These are phyloP conservation scores for Poecilia wingei DNA, from an alignment of 2,797 vertebrate species.

Conservation along the genomic window DNA sequence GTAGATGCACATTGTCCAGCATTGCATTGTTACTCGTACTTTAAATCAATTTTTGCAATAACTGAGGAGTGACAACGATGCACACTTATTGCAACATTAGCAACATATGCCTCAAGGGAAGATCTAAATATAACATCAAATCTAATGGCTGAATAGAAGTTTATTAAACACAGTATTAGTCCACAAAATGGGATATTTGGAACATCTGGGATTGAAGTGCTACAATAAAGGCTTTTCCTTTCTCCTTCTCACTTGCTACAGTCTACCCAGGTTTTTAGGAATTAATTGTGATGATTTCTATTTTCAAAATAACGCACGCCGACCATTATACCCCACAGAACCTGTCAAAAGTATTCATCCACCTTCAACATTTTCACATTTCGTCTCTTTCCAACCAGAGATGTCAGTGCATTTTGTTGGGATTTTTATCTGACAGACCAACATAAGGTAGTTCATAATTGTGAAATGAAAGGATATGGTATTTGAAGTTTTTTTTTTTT, in stretches of 20 bases:
- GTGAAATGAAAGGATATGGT: background rate
- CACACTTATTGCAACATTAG: background rate
- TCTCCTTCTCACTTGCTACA: background rate
- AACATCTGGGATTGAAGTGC: background rate
- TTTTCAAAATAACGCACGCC: background rate
- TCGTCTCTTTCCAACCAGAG: background rate
- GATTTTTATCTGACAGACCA: background rate
- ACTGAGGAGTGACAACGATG: no score
- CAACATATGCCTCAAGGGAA: background rate
- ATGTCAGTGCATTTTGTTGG: background rate
- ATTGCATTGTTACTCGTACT: background rate
- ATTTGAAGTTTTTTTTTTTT: no score
- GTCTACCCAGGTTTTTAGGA: background rate
- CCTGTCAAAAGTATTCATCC: background rate
- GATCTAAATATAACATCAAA: background rate
- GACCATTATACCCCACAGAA: background rate
- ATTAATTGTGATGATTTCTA: background rate
- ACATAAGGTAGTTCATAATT: background rate
- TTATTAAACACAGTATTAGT: background rate
- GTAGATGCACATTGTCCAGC: conserved; percentile 28
- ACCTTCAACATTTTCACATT: background rate
- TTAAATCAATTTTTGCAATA: background rate
- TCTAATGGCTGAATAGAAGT: background rate
- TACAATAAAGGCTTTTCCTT: background rate
- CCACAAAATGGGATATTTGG: background rate